These are phyloP conservation scores for Serranus cabrilla DNA, from an alignment of 2,797 vertebrate species.

Conservation along the genomic window DNA sequence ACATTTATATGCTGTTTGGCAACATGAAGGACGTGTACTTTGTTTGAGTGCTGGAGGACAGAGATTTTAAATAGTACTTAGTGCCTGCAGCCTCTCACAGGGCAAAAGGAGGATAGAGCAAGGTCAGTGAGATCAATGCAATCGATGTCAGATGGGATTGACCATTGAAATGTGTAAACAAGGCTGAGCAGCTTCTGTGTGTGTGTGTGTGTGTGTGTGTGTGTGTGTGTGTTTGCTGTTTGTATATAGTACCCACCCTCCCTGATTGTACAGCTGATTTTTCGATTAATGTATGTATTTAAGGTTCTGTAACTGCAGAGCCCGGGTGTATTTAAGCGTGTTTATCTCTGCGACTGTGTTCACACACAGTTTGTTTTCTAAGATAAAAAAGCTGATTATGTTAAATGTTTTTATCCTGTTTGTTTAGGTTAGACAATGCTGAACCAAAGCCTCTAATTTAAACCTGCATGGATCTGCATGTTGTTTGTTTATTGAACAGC, in stretches of 20 bases:
- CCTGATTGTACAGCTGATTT: constrained; percentile 27
- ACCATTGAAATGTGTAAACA: constrained; percentile 58
- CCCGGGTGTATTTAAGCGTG: constrained; percentile 30
- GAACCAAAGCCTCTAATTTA: constrained; percentile 32
- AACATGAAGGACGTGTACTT: background rate
- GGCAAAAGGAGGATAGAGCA: constrained; percentile 22
- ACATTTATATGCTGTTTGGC: constrained; percentile 4
- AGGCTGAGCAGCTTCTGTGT: background rate
- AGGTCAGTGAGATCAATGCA: constrained; percentile 60
- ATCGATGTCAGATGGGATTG: constrained; percentile 55
- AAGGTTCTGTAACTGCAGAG: background rate
- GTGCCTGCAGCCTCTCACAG: constrained; percentile 6
- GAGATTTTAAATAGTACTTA: constrained; percentile 13
- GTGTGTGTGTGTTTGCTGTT: constrained; percentile 33
- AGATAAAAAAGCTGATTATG: constrained; percentile 53
- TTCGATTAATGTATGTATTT: constrained; percentile 18
- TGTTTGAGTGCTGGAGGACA: constrained; percentile 10
- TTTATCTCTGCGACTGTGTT: constrained; percentile 45
- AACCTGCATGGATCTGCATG: constrained; percentile 22
- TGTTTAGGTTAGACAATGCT: constrained; percentile 52
- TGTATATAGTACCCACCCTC: background rate
- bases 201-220: constrained; percentile 14
- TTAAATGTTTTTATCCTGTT: constrained; percentile 61
- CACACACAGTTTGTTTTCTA: constrained; percentile 33
- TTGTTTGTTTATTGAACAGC: constrained; percentile 21